phyloP scores from a whole-genome alignment of 2,888 invertebrate genomes.

The Galeruca laticollis region DNA sequence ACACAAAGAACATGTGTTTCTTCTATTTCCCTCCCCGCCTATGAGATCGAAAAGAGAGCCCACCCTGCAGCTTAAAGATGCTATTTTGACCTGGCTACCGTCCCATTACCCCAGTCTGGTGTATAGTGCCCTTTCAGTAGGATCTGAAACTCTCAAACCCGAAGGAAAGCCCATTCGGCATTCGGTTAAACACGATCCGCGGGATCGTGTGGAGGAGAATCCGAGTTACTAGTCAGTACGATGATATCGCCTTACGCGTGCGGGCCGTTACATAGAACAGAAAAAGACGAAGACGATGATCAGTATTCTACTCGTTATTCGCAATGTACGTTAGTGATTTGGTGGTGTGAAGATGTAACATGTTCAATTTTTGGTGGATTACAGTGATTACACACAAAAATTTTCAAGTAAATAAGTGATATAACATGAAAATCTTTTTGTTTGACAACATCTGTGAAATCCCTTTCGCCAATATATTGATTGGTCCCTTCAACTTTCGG shows the following conservation, averaged over 20 bases:
- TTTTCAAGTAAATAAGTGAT: constrained; percentile 14
- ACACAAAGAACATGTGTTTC: constrained; percentile 37
- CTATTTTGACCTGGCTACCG: constrained; percentile 56
- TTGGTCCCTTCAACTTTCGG: constrained; percentile 9
- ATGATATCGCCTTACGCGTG: constrained; percentile 57
- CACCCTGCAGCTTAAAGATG: constrained; percentile 51
- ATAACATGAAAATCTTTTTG: constrained; percentile 10
- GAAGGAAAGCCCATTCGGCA: constrained; percentile 32
- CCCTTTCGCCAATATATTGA: constrained; percentile 14
- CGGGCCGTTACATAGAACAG: constrained; percentile 54
- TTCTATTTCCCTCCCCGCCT: constrained; percentile 34
- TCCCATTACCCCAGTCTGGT: constrained; percentile 49
- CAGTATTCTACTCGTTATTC: constrained; percentile 47
- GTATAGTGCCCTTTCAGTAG: constrained; percentile 46
- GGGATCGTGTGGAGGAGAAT: constrained; percentile 12
- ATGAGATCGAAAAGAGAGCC: constrained; percentile 33
- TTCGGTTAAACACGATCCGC: constrained; percentile 25
- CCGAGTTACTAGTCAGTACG: constrained; percentile 47
- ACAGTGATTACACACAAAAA: constrained; percentile 8
- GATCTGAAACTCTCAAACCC: constrained; percentile 33
- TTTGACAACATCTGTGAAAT: constrained; percentile 31
- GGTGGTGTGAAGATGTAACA: constrained; percentile 41
- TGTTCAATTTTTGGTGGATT: constrained; percentile 36
- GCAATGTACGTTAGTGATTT: constrained; percentile 46
- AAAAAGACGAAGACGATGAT: constrained; percentile 47